phyloP scores from a whole-genome alignment of 2,888 invertebrate species.

The Apodemia duryi region DNA sequence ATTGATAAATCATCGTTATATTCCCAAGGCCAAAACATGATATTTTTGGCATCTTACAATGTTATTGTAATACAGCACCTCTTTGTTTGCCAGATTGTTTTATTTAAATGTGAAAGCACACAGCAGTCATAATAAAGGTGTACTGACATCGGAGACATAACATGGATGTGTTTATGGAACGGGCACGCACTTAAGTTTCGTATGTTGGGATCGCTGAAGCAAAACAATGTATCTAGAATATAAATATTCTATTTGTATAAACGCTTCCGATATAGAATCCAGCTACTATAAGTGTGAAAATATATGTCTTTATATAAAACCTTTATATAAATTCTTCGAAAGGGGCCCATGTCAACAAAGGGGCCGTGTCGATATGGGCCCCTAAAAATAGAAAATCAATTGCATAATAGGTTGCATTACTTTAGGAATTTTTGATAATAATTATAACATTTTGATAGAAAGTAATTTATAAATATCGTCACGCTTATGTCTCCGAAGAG shows the following conservation, averaged over 20 bases:
- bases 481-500: too few species aligned
- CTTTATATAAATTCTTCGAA: too few species aligned
- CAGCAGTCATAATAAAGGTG: slow-evolving; percentile 10
- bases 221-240: neutral
- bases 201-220: neutral
- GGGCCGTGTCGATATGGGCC: too few species aligned
- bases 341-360: too few species aligned
- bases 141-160: slow-evolving; percentile 7
- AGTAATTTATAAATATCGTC: too few species aligned
- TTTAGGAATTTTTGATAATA: too few species aligned
- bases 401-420: too few species aligned
- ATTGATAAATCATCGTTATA: too few species aligned
- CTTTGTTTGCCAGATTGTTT: slow-evolving; percentile 9
- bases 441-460: too few species aligned
- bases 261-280: neutral
- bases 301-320: too few species aligned
- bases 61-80: slow-evolving; percentile 7
- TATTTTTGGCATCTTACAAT: slow-evolving; percentile 11
- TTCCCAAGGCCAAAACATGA: neutral
- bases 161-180: slow-evolving; percentile 4
- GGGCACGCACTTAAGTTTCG: slow-evolving; percentile 1
- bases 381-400: too few species aligned
- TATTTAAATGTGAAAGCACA: slow-evolving; percentile 13
- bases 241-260: neutral
- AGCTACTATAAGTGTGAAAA: too few species aligned